Conservation (phyloP, 2,113 vertebrate genomes). For the Maccullochella peelii region DNA sequence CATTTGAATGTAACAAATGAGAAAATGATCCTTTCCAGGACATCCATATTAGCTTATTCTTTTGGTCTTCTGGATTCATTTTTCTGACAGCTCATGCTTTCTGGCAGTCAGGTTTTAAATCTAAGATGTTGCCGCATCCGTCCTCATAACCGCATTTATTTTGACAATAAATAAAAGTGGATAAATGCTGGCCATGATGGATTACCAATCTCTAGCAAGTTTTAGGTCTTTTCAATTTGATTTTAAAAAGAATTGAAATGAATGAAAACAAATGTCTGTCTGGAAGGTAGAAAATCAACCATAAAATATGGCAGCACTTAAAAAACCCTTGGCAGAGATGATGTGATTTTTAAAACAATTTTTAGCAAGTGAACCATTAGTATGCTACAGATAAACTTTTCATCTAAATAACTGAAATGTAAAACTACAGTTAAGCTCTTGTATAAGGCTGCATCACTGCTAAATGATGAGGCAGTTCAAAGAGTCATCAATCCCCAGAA, state of each 20-base stretch:
- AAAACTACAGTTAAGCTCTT: neutral
- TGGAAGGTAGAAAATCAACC: constrained; percentile 19
- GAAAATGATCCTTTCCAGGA: constrained; percentile 1
- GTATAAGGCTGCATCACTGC: neutral
- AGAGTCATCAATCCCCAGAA: neutral
- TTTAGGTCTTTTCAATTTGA: constrained; percentile 18
- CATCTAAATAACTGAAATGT: neutral
- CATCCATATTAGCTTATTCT: neutral
- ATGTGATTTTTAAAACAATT: neutral
- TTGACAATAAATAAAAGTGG: constrained; percentile 36
- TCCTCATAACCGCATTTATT: constrained; percentile 28
- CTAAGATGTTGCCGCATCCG: neutral
- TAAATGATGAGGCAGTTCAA: neutral
- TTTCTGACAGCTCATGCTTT: constrained; percentile 10
- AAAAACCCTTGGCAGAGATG: neutral
- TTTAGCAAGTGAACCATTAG: no score
- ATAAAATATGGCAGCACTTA: constrained; percentile 1
- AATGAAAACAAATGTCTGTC: constrained; percentile 36
- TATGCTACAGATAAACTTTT: neutral
- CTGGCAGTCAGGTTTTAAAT: constrained; percentile 19
- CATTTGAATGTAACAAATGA: constrained; percentile 18
- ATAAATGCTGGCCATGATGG: constrained; percentile 47
- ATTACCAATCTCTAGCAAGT: constrained; percentile 21
- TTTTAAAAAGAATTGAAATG: constrained; percentile 33
- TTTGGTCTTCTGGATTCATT: constrained; percentile 12